Base-by-base conservation (phyloP, 2,113 vertebrate species). In the Ammodytes marinus region DNA sequence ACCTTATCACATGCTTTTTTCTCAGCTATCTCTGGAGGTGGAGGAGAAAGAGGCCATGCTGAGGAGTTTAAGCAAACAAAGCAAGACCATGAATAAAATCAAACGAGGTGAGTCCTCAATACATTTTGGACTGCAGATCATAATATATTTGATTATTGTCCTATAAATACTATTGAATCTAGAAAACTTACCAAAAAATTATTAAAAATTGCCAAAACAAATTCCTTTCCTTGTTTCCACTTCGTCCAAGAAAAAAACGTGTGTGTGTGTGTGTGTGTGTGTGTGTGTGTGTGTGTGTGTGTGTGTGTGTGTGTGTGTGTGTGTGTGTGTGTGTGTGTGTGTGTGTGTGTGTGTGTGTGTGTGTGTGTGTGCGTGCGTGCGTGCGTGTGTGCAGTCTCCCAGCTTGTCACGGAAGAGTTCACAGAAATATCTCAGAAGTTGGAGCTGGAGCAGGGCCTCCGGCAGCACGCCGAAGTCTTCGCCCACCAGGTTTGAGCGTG, bases 381-480 rank as follows among this genome's bases (percentile, higher is more conserved):
- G 45, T 71, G 15, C 84, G 43, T 27, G 27, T 68, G 19, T 13
- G 9, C 89, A 96, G 96, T 95, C 52, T 96, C 96, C 71, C 91
- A 93, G 77, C 79, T 95, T 3, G 90, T 96, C 80, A 90, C 93
- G 0, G 93, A 95, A 59, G 96, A 97, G 77, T 96, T 95, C 77
- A 67, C 86, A 9, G 91, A 95, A 52, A 93, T 95, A 2, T 74
- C 95, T 84, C 89, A 95, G 88, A 90, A 93, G 69, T 94, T 97
- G 83, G 93, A 96, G 74, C 69, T 95, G 86, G 95, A 96, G 83
- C 95, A 96, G 83, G 94, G 86, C 68, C 95, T 96, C 68, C 86
- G 95, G 37, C 91, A 95, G 64, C 89, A 95, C 0, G 96, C 94
- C 0, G 96, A 96, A 85, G 79, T 84, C 82, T 96, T 95, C 14